Base-by-base conservation (phyloP, 2,797 vertebrate genomes). In the Eremophila alpestris region DNA sequence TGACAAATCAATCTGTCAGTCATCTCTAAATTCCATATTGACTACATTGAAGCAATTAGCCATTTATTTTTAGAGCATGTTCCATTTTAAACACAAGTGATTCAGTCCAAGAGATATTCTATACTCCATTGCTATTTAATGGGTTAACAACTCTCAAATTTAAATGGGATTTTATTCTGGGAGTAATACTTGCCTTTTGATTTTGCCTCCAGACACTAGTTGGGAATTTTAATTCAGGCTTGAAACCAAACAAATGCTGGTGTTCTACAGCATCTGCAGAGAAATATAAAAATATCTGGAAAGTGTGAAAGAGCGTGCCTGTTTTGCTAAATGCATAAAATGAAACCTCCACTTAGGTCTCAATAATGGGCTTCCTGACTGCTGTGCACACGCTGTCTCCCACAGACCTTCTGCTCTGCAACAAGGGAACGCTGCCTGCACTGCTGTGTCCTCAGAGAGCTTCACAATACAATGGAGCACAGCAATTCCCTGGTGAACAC, bases 321-420 rank as follows among this genome's bases (percentile, higher is more conserved):
- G 85, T 88, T 94, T 96, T 48, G 68, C 83, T 91, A 83, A 65
- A 67, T 4, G 14, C 52, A 86, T 20, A 20, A 79, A 91, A 82
- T 30, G 67, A 95, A 91, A 82, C 85, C 89, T 70, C 77, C 32
- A 77, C 4, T 1, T 59, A 76, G 80, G 85, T 83, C 93, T 95
- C 77, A 55, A 10, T 46, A 90, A 78, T 26, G 56, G 91, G 69
- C n/a, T 75, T 70, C 62, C 77, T 21, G 73, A 34, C 76, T 86
- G 92, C 89, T 90, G 91, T 54, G 77, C 89, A 91, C 92, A 75
- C 3, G 4, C 52, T 63, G 24, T 78, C 89, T 93, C 94, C 92
- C 87, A 94, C 91, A 87, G 51, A 70, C 89, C 94, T 93, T 73
- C 94, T 96, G 95, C 95, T 96, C 89, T 76, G 74, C 95, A 96